Conservation (phyloP, 2,888 invertebrate species). For the Lasioglossum marginatum region DNA sequence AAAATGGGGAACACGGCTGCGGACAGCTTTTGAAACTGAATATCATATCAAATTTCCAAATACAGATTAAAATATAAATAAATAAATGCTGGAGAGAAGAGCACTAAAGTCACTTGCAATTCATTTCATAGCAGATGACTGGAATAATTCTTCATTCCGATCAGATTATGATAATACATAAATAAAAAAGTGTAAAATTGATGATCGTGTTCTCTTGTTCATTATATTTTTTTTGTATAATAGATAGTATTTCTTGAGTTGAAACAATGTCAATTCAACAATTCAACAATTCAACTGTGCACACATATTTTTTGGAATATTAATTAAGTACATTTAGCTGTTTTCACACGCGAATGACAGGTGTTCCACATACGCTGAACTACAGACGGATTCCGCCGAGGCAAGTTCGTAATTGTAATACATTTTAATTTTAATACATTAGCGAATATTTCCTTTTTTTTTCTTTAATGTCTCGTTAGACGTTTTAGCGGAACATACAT, state of each 20-base stretch:
- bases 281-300: too few relatives aligned
- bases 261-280: too few relatives aligned
- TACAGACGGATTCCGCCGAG: neutral
- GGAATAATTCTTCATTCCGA: neutral
- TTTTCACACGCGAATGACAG: neutral
- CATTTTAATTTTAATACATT: constrained; percentile 13
- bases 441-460: neutral
- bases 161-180: neutral
- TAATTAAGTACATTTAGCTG: neutral
- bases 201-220: neutral
- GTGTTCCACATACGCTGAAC: neutral
- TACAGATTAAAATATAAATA: neutral
- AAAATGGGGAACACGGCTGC: constrained; percentile 6
- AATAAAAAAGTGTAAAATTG: too few relatives aligned
- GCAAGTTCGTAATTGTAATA: neutral
- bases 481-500: neutral
- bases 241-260: neutral
- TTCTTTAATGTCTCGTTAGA: constrained; percentile 3
- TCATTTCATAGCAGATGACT: neutral
- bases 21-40: neutral
- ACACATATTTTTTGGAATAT: neutral
- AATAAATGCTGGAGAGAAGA: neutral
- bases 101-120: neutral
- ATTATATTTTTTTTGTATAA: neutral
- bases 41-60: neutral